These are phyloP conservation scores for Hyperoplus lanceolatus DNA, from an alignment of 2,797 vertebrate genomes.

Conservation along the genomic window DNA sequence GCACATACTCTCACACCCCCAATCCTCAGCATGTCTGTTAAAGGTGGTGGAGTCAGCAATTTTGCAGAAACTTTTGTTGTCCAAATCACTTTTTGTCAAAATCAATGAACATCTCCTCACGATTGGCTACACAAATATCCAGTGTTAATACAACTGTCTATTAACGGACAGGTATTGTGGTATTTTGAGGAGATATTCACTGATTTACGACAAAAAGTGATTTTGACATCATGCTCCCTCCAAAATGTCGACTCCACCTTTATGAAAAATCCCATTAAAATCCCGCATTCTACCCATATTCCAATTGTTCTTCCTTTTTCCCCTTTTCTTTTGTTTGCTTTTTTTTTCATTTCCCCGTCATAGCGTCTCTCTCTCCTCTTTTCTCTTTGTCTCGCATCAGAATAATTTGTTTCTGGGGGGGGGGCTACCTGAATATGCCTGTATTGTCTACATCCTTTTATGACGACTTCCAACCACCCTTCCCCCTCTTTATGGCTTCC, in stretches of 20 bases:
- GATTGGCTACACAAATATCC: too few species aligned
- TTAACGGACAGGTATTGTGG: too few species aligned
- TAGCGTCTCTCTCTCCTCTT: constrained; percentile 16
- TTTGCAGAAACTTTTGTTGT: too few species aligned
- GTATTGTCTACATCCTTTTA: constrained; percentile 69
- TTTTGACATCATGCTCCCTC: too few species aligned
- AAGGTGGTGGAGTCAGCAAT: neutral
- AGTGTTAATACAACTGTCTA: too few species aligned
- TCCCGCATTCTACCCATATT: constrained; percentile 54
- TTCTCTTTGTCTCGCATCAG: constrained; percentile 45
- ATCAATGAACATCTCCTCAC: too few species aligned
- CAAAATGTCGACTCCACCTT: too few species aligned
- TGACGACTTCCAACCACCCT: constrained; percentile 45
- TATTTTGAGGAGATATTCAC: too few species aligned
- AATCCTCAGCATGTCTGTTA: constrained; percentile 45
- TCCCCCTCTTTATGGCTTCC: constrained; percentile 6
- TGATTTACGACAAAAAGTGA: too few species aligned
- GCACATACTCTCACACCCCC: constrained; percentile 1
- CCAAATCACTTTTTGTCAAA: too few species aligned
- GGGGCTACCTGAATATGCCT: constrained; percentile 57
- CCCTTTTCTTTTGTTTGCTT: constrained; percentile 7
- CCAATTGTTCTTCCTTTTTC: constrained; percentile 6
- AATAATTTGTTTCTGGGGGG: constrained; percentile 62
- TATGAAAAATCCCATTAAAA: constrained; percentile 26
- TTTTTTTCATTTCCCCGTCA: constrained; percentile 25